A percentile compares a stretch with the other conserved stretches of the same genome.
These are phyloP conservation scores for Odontothrips loti DNA, from an alignment of 2,888 invertebrate species.

Conservation along the genomic window DNA sequence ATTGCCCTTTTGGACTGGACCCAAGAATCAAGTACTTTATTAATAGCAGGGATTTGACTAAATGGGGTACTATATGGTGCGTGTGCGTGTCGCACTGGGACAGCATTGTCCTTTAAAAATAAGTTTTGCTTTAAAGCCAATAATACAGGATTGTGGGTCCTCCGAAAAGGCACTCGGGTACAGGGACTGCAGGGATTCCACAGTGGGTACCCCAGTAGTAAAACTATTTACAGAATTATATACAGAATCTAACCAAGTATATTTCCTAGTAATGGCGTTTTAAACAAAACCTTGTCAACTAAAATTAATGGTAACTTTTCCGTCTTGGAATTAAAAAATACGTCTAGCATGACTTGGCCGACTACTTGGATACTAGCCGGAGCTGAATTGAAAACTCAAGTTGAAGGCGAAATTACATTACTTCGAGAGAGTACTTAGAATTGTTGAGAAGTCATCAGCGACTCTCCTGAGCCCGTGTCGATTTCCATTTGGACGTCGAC, in stretches of 20 bases:
- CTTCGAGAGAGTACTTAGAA: too few relatives aligned
- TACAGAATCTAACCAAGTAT: background rate
- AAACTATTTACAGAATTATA: too few relatives aligned
- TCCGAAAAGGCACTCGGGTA: background rate
- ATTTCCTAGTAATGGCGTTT: constrained; percentile 16
- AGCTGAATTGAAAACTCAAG: too few relatives aligned
- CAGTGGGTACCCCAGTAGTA: background rate
- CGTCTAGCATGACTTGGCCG: too few relatives aligned
- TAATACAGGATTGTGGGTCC: background rate
- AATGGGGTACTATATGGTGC: constrained; percentile 31
- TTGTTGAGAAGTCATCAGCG: too few relatives aligned
- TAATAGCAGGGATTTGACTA: constrained; percentile 25
- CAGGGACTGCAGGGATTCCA: background rate
- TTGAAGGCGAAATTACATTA: too few relatives aligned
- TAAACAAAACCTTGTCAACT: too few relatives aligned
- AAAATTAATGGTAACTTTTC: too few relatives aligned
- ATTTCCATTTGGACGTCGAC: too few relatives aligned
- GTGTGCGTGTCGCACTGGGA: constrained; percentile 31
- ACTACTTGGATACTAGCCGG: background rate
- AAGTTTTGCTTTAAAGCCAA: background rate
- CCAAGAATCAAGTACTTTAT: constrained; percentile 9
- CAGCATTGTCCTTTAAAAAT: constrained; percentile 29
- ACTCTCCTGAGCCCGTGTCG: too few relatives aligned
- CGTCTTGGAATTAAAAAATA: too few relatives aligned
- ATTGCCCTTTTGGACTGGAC: constrained; percentile 7